Evolutionary conservation across 2,888 invertebrate species (phyloP), one percentile per base, ranked within the genome.

Genomic region (Nomada ruficornis): DNA sequence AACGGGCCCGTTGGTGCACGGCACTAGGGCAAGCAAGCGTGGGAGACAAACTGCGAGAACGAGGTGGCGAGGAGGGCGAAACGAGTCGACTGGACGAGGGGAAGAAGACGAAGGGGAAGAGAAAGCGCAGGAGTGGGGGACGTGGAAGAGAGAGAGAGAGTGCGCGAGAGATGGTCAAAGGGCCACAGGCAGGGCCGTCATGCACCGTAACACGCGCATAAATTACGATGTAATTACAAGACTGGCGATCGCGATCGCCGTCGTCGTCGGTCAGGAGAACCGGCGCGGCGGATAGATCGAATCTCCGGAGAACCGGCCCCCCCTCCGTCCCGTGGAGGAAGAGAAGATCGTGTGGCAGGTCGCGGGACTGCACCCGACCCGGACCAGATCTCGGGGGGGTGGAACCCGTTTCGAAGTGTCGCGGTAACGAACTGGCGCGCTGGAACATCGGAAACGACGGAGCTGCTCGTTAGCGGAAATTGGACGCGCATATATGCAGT

Each of bases 191-290:
- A 85, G 80, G 78, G 84, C 88, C 86, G 87, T 83, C 89, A 82
- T 89, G 86, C 89, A 90, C 91, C 91, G 91, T 92, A 92, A 92
- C 57, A 91, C 91, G 91, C 92, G 92, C 93, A 93, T 93, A 93
- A 93, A 93, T 92, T 92, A 93, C 92, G 91, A 92, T 91, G 92
- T 93, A 93, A 93, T 93, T 93, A 92, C 91, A 92, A 92, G 91
- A 89, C 88, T 85, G 91, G 86, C 89, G 92, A 93, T 93, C 93
- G 90, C 90, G 91, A 93, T 92, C 90, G 88, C 86, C 71, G 88
- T 47, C 47, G 87, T 88, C 67, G 87, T 88, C 89, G 87, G 88
- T 36, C 36, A 29, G 29, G 23, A 70, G 11, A 13, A 20, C 29
- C 47, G 89, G 23, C 57, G 26, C 89, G 86, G 80, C 90, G 86